Percentiles rank a stretch among this genome's conserved stretches.
These are phyloP conservation scores for Ceraclea dissimilis DNA, from an alignment of 2,888 invertebrate species.

Conservation along the genomic window DNA sequence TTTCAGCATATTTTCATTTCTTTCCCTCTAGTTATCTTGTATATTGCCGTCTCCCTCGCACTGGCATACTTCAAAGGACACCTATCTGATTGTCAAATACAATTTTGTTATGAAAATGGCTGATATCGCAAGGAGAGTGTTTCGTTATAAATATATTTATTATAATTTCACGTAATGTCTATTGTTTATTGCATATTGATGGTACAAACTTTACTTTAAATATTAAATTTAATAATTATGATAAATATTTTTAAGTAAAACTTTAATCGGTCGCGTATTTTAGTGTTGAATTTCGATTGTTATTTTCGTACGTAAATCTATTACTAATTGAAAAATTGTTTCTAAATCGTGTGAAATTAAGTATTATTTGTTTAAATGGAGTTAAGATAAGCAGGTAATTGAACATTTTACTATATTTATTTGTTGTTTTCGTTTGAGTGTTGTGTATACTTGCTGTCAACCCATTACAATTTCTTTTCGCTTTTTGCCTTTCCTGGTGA, in stretches of 20 bases:
- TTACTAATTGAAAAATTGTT: not conserved
- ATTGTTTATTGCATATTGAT: too few relatives aligned
- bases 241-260: not conserved
- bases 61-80: not conserved
- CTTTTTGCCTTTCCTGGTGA: too few relatives aligned
- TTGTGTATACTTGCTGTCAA: too few relatives aligned
- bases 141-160: not conserved
- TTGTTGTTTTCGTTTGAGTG: too few relatives aligned
- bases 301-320: not conserved
- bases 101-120: slow-evolving; percentile 1
- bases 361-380: not conserved
- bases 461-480: too few relatives aligned
- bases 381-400: not conserved
- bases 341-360: not conserved
- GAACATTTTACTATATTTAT: too few relatives aligned
- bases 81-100: not conserved
- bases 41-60: not conserved
- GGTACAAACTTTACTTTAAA: not conserved
- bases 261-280: not conserved
- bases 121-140: not conserved
- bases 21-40: not conserved
- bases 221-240: not conserved
- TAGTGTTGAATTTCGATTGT: not conserved
- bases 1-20: not conserved
- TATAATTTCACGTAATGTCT: not conserved